phyloP scores from a whole-genome alignment of 2,113 vertebrate species.

The Psephotus haematonotus region DNA sequence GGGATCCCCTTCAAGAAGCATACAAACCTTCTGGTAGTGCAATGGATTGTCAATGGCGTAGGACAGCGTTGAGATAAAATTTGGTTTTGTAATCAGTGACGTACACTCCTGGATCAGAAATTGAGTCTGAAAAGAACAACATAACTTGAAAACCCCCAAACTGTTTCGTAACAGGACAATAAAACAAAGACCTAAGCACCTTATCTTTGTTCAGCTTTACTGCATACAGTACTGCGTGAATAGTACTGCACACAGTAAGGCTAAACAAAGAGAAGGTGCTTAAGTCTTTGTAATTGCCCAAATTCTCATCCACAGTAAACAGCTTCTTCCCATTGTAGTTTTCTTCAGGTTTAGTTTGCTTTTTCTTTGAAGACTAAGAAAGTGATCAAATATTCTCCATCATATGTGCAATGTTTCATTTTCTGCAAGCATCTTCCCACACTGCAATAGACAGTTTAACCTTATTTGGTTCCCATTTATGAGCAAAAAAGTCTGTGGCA shows the following conservation, averaged over 20 bases:
- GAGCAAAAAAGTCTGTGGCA: background rate
- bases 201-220: background rate
- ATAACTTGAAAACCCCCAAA: background rate
- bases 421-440: background rate
- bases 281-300: background rate
- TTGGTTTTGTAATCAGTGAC: constrained; percentile 98
- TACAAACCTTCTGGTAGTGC: constrained; percentile 98
- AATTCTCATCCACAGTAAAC: background rate
- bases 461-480: background rate
- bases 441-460: background rate
- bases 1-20: background rate
- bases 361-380: background rate
- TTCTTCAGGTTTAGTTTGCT: background rate
- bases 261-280: background rate
- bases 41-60: constrained; percentile 99
- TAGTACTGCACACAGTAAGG: background rate
- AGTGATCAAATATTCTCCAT: background rate
- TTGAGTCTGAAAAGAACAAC: constrained; percentile 86
- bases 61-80: constrained; percentile 98
- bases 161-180: background rate
- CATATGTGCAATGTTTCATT: background rate
- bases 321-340: background rate
- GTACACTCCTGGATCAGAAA: constrained; percentile 99
- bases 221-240: background rate
- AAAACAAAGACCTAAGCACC: background rate